phyloP scores from a whole-genome alignment of 2,797 vertebrate genomes.

The Sebastes vulpes region DNA sequence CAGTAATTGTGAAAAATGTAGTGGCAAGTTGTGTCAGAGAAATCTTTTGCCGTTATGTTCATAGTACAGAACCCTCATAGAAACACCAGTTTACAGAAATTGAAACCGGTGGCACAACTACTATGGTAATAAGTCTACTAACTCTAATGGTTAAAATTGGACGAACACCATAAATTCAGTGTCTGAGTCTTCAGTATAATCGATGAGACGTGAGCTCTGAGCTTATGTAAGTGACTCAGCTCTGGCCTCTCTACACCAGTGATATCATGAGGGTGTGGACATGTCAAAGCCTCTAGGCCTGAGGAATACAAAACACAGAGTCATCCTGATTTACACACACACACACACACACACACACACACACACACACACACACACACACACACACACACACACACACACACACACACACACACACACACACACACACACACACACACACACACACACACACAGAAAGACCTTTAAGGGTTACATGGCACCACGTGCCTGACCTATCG shows the following conservation, averaged over 20 bases:
- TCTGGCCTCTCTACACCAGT: conserved; percentile 14
- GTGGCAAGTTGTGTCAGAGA: not conserved
- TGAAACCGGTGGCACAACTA: not conserved
- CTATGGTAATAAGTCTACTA: not conserved
- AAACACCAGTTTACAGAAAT: not conserved
- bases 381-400: too few relatives aligned
- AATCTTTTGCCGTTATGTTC: not conserved
- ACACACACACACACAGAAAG: not conserved
- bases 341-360: not conserved
- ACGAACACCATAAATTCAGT: not conserved
- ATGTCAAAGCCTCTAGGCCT: conserved; percentile 1
- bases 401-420: too few relatives aligned
- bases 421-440: too few relatives aligned
- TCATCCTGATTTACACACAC: conserved; percentile 8
- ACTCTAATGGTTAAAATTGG: not conserved
- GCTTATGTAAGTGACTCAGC: conserved; percentile 21
- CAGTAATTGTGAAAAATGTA: not conserved
- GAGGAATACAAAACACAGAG: conserved; percentile 14
- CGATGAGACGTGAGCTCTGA: conserved; percentile 3
- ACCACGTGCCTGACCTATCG: conserved; percentile 50
- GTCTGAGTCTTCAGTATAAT: not conserved
- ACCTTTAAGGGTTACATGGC: conserved; percentile 22
- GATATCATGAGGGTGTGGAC: conserved; percentile 59
- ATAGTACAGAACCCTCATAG: not conserved
- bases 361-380: not conserved